Evolutionary conservation across 1,140 invertebrate species (phyloP).

Genomic region (Lordiphosa mommai): DNA sequence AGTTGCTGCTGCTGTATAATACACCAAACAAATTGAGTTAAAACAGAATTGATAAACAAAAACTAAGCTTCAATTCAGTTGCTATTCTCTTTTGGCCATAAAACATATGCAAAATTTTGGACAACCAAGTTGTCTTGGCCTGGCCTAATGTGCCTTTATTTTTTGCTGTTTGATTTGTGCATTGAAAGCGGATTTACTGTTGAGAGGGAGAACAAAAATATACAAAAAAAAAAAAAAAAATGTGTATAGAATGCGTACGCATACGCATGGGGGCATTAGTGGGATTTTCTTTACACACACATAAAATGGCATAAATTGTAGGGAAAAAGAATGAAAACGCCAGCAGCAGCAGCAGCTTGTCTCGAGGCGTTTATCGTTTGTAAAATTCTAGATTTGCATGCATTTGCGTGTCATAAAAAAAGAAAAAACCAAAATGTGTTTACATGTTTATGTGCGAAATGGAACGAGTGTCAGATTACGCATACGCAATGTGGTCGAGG

Average conservation of each 20-base stretch:
- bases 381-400: conserved; percentile 77
- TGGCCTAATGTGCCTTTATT: conserved; percentile 17
- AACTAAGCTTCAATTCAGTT: no score
- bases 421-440: conserved; percentile 50
- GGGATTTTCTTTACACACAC: conserved; percentile 49
- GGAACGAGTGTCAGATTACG: conserved; percentile 59
- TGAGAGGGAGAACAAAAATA: not conserved
- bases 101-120: no score
- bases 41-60: no score
- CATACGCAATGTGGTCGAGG: conserved; percentile 64
- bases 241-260: conserved; percentile 56
- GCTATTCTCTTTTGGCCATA: no score
- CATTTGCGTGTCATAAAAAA: conserved; percentile 74
- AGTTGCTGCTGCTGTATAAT: no score
- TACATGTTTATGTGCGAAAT: conserved; percentile 63
- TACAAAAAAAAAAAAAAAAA: conserved; percentile 9
- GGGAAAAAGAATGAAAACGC: conserved; percentile 4
- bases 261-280: conserved; percentile 68
- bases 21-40: no score
- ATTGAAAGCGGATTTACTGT: conserved; percentile 40
- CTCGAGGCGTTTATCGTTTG: conserved; percentile 75
- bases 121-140: not conserved
- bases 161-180: conserved; percentile 60
- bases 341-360: conserved; percentile 55
- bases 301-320: conserved; percentile 70